These are phyloP conservation scores for Dolichomitus sp. DNA, from an alignment of 2,888 invertebrate species.

Conservation along the genomic window DNA sequence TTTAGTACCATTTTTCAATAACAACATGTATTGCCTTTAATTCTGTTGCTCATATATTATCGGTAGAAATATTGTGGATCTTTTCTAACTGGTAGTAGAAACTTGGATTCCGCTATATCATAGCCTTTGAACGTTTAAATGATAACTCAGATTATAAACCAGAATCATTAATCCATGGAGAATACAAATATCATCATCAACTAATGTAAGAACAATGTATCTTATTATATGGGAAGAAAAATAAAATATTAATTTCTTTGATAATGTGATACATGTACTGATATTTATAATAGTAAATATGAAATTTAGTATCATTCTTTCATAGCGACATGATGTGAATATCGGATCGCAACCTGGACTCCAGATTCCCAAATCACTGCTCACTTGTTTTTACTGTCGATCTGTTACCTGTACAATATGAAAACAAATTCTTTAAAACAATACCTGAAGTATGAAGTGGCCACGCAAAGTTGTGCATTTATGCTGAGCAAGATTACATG, in stretches of 20 bases:
- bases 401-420: not conserved
- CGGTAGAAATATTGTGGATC: conserved; percentile 85
- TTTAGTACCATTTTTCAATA: too few relatives aligned
- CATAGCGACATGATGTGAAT: not conserved
- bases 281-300: too few relatives aligned
- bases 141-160: not conserved
- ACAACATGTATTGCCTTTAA: conserved; percentile 86
- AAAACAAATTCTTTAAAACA: conserved; percentile 56
- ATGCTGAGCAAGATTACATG: conserved; percentile 87
- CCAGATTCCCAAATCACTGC: not conserved
- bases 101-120: conserved; percentile 84
- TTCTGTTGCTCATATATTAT: conserved; percentile 88
- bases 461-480: conserved; percentile 87
- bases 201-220: not conserved
- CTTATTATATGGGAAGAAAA: not conserved
- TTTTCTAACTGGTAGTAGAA: conserved; percentile 84
- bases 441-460: conserved; percentile 89
- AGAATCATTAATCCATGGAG: not conserved
- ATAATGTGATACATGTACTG: not conserved
- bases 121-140: conserved; percentile 84
- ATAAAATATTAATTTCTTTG: not conserved
- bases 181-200: not conserved
- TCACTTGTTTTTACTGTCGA: not conserved
- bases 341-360: not conserved
- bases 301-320: too few relatives aligned